These are phyloP conservation scores for Microcebus tavaratra DNA, from an alignment of 2,113 vertebrate genomes.

Conservation along the genomic window DNA sequence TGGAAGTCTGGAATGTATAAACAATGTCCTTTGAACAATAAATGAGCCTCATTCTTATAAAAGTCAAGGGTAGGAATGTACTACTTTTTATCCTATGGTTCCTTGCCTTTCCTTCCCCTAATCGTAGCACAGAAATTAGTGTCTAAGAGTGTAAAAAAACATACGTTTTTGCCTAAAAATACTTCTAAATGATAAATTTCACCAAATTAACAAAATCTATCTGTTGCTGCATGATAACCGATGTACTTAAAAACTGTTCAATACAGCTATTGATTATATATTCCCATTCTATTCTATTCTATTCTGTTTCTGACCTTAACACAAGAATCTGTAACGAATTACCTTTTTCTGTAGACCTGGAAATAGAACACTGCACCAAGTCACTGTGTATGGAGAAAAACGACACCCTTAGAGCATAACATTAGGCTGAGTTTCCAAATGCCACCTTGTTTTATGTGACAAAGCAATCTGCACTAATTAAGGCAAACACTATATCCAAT, in stretches of 20 bases:
- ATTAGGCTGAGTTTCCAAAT: constrained; percentile 71
- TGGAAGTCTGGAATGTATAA: constrained; percentile 80
- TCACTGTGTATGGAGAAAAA: constrained; percentile 35
- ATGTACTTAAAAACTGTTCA: constrained; percentile 18
- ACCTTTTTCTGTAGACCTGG: constrained; percentile 45
- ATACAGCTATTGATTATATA: constrained; percentile 16
- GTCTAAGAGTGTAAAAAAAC: constrained; percentile 31
- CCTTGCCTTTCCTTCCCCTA: constrained; percentile 70
- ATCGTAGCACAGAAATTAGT: constrained; percentile 65
- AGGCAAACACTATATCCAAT: constrained; percentile 73
- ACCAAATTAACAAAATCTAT: constrained; percentile 72
- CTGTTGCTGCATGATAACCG: background rate
- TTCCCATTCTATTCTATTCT: background rate
- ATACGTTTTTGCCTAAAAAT: constrained; percentile 68
- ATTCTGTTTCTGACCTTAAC: constrained; percentile 53
- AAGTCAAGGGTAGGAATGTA: constrained; percentile 75
- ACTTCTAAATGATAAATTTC: constrained; percentile 73
- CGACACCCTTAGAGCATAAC: constrained; percentile 42
- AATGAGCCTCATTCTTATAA: constrained; percentile 77
- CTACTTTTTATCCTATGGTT: constrained; percentile 76
- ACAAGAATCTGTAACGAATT: constrained; percentile 48
- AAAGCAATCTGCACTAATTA: constrained; percentile 62
- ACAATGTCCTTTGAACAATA: constrained; percentile 80
- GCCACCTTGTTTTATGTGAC: constrained; percentile 67
- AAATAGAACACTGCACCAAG: constrained; percentile 46